Evolutionary conservation across 2,113 vertebrate genomes (phyloP).

Genomic region (Damaliscus lunatus): DNA sequence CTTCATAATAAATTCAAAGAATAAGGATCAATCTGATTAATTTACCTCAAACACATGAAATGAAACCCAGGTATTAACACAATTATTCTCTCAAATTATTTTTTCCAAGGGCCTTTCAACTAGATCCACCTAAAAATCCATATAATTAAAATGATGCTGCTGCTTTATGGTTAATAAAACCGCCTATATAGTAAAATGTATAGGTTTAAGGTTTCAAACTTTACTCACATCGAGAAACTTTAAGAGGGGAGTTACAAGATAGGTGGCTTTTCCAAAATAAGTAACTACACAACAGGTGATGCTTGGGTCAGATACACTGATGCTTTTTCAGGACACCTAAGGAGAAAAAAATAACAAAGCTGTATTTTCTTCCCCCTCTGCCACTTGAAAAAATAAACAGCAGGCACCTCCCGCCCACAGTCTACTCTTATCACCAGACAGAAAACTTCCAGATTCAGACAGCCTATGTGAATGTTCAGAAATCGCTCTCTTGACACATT

Average conservation of each 20-base stretch:
- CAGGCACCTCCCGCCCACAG: neutral
- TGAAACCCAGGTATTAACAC: neutral
- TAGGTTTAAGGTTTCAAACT: neutral
- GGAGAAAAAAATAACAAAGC: neutral
- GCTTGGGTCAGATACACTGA: neutral
- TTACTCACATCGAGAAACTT: neutral
- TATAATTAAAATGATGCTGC: neutral
- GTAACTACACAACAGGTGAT: neutral
- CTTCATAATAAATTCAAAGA: conserved; percentile 16
- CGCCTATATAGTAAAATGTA: neutral
- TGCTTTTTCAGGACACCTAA: neutral
- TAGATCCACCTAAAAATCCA: neutral
- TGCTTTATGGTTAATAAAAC: neutral
- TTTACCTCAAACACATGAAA: neutral
- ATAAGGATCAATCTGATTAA: neutral
- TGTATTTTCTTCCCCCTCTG: neutral
- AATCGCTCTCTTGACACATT: neutral
- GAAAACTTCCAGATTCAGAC: neutral
- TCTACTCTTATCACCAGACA: neutral
- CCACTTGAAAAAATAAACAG: neutral
- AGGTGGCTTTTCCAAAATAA: neutral
- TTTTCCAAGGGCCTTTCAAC: neutral
- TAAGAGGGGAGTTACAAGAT: neutral
- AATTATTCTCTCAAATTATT: neutral
- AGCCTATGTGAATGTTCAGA: neutral